phyloP scores from a whole-genome alignment of 64 coral and sea anemone species.

The Astreopora myriophthalma region DNA sequence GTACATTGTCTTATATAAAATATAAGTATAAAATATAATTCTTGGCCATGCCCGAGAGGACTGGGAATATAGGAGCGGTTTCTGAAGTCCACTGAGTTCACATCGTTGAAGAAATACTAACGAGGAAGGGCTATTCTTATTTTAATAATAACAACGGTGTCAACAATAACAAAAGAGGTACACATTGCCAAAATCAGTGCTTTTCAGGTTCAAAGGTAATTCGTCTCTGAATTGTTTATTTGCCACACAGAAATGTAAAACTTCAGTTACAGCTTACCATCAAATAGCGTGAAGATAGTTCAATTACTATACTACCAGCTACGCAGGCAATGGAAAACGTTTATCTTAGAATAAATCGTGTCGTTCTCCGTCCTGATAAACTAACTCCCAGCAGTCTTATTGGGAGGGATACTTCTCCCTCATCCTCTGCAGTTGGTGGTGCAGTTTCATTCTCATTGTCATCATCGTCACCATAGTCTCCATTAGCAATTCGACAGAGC shows the following conservation, averaged over 20 bases:
- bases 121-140: conserved; percentile 14
- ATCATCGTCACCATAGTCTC: conserved; percentile 22
- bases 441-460: conserved; percentile 5
- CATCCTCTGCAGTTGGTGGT: conserved; percentile 20
- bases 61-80: neutral
- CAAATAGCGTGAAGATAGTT: neutral
- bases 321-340: neutral
- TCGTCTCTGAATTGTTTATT: conserved; percentile 16
- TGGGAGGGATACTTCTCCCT: conserved; percentile 3
- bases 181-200: conserved; percentile 42
- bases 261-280: neutral
- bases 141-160: conserved; percentile 27
- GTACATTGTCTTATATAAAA: neutral
- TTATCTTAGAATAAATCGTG: conserved; percentile 34
- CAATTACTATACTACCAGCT: conserved; percentile 10
- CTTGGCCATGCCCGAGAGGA: neutral
- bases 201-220: conserved; percentile 40
- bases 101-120: neutral
- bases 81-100: conserved; percentile 14
- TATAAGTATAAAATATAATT: neutral
- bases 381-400: conserved; percentile 6
- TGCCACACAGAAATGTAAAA: neutral
- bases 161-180: conserved; percentile 28
- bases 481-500: conserved; percentile 47
- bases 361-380: conserved; percentile 57